Percentiles rank a stretch among this genome's conserved stretches.
phyloP scores from a whole-genome alignment of 1,140 invertebrate genomes.

The Dolichoris vasculosae region DNA sequence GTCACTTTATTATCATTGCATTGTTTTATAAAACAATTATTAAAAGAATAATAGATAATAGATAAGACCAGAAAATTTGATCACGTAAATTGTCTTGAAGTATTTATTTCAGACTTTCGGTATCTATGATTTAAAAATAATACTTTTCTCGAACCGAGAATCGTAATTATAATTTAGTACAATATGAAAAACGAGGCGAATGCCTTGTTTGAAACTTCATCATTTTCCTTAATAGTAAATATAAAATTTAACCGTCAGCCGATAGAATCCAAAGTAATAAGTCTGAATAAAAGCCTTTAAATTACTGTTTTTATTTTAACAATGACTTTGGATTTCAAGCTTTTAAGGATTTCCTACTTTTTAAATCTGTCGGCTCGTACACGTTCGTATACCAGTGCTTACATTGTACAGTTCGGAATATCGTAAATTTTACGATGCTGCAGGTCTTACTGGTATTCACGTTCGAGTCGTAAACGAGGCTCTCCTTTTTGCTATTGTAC shows the following conservation, averaged over 20 bases:
- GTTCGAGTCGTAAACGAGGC: conserved; percentile 39
- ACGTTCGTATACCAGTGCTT: background rate
- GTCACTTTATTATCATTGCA: no score
- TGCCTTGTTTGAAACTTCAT: conserved; percentile 1
- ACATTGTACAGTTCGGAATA: conserved; percentile 28
- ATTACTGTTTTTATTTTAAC: conserved; percentile 43
- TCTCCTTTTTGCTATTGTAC: conserved; percentile 13
- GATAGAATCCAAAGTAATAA: conserved; percentile 5
- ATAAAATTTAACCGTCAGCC: background rate
- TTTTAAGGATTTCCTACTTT: conserved; percentile 39
- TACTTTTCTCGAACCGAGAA: background rate
- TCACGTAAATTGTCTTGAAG: no score
- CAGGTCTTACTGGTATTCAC: conserved; percentile 49
- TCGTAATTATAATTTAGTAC: background rate
- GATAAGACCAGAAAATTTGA: background rate
- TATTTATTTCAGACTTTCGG: background rate
- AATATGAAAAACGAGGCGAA: background rate
- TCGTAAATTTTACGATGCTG: conserved; percentile 42
- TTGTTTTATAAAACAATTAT: no score
- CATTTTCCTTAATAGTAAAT: background rate
- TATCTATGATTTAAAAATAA: background rate
- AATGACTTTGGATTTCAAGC: conserved; percentile 9
- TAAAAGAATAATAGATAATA: background rate
- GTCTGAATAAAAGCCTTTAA: conserved; percentile 2
- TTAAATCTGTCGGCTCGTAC: background rate